Base-by-base conservation (phyloP, 2,113 vertebrate genomes). In the Saimiri boliviensis region DNA sequence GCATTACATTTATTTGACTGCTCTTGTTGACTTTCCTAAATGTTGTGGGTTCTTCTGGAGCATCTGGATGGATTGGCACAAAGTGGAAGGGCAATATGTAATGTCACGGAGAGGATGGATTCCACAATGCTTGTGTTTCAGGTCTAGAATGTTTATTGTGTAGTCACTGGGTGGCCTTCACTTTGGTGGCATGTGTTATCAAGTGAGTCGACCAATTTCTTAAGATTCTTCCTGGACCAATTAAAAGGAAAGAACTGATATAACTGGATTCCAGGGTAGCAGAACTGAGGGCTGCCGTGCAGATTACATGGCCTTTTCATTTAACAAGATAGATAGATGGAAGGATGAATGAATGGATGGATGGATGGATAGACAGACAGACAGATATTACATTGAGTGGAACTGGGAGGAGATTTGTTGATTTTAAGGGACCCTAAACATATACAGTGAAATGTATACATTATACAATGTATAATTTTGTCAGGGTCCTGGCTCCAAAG, bases 341-440 rank as follows among this genome's bases (percentile, higher is more conserved):
- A 27, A 30, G 12, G 23, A 8, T 81, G 47, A 25, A 14, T 54
- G 45, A 42, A 47, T 27, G 13, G 6, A n/a, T 45, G 20, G 37
- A 47, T 25, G 23, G 7, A 70, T 68, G 23, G 74, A 52, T 11
- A 6, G 45, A 71, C 1, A 17, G 35, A 37, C 9, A 45, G 40
- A n/a, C 25, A 58, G 30, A 47, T 35, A n/a, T 6, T 52, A 32
- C 76, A 73, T 10, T 93, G 25, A 30, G 1, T 93, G 21, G 23
- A 37, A 77, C 88, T 87, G 0, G 21, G 25, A 94, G 3, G 10
- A 94, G 27, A 49, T 12, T 79, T 93, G 45, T 42, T 54, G 8
- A 7, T 97, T 92, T 96, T 83, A 40, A 94, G 94, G n/a, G 52
- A 20, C 80, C 79, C 32, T 42, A 93, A 70, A 52, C 90, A 12